Conservation (phyloP, 2,888 invertebrate genomes). For the Hypselothyrea guttata region DNA sequence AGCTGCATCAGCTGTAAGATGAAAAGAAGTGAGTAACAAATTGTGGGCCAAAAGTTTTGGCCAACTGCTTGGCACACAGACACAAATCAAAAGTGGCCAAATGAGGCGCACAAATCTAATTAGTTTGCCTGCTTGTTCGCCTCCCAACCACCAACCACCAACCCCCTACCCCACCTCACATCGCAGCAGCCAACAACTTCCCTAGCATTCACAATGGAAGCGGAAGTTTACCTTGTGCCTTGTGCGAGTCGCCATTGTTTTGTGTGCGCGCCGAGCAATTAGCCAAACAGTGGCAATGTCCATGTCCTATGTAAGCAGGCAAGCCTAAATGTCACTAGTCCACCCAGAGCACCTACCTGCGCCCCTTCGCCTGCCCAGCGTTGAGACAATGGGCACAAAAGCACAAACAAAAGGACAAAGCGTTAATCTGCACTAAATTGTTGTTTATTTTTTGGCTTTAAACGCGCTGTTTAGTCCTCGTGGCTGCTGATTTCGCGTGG, state of each 20-base stretch:
- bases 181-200: slow-evolving; percentile 6
- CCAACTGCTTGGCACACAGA: slow-evolving; percentile 45
- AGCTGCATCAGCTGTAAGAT: slow-evolving; percentile 43
- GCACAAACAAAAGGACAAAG: slow-evolving; percentile 61
- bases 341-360: background rate
- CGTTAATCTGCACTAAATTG: slow-evolving; percentile 75
- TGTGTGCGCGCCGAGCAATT: slow-evolving; percentile 62
- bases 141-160: slow-evolving; percentile 1
- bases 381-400: slow-evolving; percentile 61
- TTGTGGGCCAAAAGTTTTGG: slow-evolving; percentile 43
- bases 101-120: slow-evolving; percentile 72
- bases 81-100: slow-evolving; percentile 67
- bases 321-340: slow-evolving; percentile 66
- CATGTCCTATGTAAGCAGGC: slow-evolving; percentile 54
- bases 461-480: slow-evolving; percentile 64
- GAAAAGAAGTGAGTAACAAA: slow-evolving; percentile 29
- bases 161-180: background rate
- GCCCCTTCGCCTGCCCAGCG: slow-evolving; percentile 12
- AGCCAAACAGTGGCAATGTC: slow-evolving; percentile 62
- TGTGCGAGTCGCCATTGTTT: slow-evolving; percentile 47
- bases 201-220: slow-evolving; percentile 36
- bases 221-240: slow-evolving; percentile 61
- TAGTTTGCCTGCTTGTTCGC: slow-evolving; percentile 59
- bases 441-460: slow-evolving; percentile 77
- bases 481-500: slow-evolving; percentile 63